These are phyloP conservation scores for Bettongia penicillata DNA, from an alignment of 2,113 vertebrate genomes.

Conservation along the genomic window DNA sequence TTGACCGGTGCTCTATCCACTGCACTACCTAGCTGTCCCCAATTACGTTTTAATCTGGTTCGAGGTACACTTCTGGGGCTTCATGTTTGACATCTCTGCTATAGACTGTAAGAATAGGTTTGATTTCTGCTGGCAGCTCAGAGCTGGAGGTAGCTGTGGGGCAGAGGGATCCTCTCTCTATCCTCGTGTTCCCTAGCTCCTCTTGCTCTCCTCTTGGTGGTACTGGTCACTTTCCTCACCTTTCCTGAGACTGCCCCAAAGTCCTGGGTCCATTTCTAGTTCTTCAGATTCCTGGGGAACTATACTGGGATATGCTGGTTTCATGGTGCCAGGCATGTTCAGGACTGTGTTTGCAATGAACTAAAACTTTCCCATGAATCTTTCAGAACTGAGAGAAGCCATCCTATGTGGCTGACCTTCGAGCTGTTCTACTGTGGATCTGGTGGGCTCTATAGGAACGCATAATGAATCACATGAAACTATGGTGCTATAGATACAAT, in stretches of 20 bases:
- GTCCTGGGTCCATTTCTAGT: slow-evolving; percentile 90
- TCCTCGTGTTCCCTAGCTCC: no score
- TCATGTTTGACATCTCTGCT: no score
- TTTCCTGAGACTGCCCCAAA: slow-evolving; percentile 78
- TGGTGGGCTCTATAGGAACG: slow-evolving; percentile 95
- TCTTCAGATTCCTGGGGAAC: slow-evolving; percentile 91
- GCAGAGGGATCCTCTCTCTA: no score
- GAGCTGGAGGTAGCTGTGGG: no score
- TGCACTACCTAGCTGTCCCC: no score
- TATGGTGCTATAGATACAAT: slow-evolving; percentile 84
- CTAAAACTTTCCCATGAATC: slow-evolving; percentile 87
- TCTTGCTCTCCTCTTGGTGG: slow-evolving; percentile 42
- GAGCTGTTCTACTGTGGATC: slow-evolving; percentile 90
- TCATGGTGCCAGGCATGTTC: slow-evolving; percentile 91
- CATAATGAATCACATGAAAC: slow-evolving; percentile 93
- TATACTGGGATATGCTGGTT: slow-evolving; percentile 91
- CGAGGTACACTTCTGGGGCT: no score
- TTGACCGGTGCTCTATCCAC: no score
- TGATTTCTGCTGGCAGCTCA: no score
- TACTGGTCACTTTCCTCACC: slow-evolving; percentile 75
- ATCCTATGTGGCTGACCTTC: slow-evolving; percentile 85
- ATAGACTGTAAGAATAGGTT: no score
- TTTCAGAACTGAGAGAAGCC: slow-evolving; percentile 82
- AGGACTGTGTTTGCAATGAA: slow-evolving; percentile 89
- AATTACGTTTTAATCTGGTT: no score